Conservation (phyloP, 2,113 vertebrate genomes). For the Fregata magnificens region DNA sequence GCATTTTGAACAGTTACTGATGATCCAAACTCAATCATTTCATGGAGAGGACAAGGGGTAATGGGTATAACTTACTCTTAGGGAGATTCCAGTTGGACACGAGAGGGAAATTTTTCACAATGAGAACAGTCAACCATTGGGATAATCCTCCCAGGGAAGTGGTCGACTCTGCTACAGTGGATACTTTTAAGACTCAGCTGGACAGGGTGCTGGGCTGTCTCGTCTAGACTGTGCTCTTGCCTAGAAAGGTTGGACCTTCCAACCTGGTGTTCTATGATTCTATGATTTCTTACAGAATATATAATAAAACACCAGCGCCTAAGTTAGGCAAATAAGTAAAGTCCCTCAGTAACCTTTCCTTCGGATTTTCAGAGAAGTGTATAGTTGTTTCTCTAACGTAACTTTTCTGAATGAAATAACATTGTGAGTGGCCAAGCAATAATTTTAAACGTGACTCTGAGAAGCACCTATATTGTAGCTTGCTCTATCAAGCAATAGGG, state of each 20-base stretch:
- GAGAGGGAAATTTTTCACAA: too few species aligned
- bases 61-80: too few species aligned
- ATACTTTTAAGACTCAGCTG: too few species aligned
- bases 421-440: neutral
- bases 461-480: neutral
- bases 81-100: too few species aligned
- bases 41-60: too few species aligned
- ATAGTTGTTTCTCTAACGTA: neutral
- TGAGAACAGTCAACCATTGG: too few species aligned
- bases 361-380: neutral
- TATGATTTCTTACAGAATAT: neutral
- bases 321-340: neutral
- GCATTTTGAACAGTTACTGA: neutral
- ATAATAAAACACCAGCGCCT: neutral
- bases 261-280: too few species aligned
- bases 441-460: neutral
- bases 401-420: neutral
- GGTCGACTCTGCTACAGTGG: too few species aligned
- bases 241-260: too few species aligned
- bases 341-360: neutral
- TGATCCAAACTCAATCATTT: neutral
- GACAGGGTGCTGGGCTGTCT: too few species aligned
- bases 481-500: neutral
- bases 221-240: too few species aligned
- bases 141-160: too few species aligned